These are phyloP conservation scores for Drosophila conformis DNA, from an alignment of 2,888 invertebrate species.

Conservation along the genomic window DNA sequence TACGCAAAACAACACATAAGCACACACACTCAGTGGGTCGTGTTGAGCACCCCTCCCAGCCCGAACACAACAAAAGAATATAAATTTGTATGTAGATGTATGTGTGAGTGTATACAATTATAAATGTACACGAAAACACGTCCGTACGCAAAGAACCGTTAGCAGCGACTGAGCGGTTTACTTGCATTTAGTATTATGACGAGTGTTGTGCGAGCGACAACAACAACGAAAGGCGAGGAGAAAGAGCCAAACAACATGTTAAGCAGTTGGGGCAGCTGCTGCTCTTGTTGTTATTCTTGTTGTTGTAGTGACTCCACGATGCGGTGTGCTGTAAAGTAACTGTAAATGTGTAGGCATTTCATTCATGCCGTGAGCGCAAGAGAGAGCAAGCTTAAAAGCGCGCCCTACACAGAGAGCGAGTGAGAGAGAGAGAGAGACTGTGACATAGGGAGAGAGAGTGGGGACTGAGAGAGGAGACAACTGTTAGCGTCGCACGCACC, in stretches of 20 bases:
- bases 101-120: neutral
- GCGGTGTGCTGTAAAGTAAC: slow-evolving; percentile 57
- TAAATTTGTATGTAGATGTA: slow-evolving; percentile 1
- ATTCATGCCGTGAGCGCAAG: slow-evolving; percentile 59
- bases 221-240: slow-evolving; percentile 26
- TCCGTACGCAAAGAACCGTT: slow-evolving; percentile 85
- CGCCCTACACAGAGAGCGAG: slow-evolving; percentile 4
- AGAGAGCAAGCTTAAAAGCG: slow-evolving; percentile 19
- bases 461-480: neutral
- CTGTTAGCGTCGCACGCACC: slow-evolving; percentile 68
- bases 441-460: slow-evolving; percentile 10
- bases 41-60: slow-evolving; percentile 9
- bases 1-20: neutral
- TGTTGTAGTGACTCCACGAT: slow-evolving; percentile 39
- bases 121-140: slow-evolving; percentile 65
- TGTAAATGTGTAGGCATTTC: slow-evolving; percentile 80
- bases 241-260: slow-evolving; percentile 61
- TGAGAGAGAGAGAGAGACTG: neutral
- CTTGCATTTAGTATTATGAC: slow-evolving; percentile 56
- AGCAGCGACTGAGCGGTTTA: slow-evolving; percentile 79
- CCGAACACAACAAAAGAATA: slow-evolving; percentile 21
- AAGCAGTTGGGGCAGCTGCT: slow-evolving; percentile 56
- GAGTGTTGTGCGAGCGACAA: slow-evolving; percentile 35
- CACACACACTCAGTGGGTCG: slow-evolving; percentile 23
- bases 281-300: slow-evolving; percentile 29